Conservation (phyloP, 2,113 vertebrate species). For the Dolichotis patagonum region DNA sequence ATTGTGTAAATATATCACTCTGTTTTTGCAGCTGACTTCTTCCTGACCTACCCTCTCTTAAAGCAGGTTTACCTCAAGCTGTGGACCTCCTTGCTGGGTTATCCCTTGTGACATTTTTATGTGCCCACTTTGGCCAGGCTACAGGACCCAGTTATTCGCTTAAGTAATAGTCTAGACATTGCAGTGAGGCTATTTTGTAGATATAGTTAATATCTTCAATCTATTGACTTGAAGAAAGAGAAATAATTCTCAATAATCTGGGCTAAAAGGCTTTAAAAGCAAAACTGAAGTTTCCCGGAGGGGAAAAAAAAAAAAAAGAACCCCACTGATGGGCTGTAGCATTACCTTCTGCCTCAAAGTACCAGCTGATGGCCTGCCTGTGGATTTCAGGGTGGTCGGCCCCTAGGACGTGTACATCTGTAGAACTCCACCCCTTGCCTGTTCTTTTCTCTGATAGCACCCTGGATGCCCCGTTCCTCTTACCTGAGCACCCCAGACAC, state of each 20-base stretch:
- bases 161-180: background rate
- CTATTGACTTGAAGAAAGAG: constrained; percentile 11
- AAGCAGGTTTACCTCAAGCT: background rate
- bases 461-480: background rate
- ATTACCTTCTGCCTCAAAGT: background rate
- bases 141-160: background rate
- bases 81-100: background rate
- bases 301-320: background rate
- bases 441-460: background rate
- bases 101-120: background rate
- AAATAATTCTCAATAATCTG: background rate
- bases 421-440: background rate
- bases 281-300: constrained; percentile 1
- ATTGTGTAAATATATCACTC: background rate
- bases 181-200: background rate
- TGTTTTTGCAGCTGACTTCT: background rate
- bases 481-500: background rate
- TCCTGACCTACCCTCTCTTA: background rate
- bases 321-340: background rate
- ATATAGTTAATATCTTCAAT: background rate
- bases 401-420: too few species aligned
- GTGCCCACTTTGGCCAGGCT: background rate
- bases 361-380: background rate
- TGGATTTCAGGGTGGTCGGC: background rate
- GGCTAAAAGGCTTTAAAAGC: background rate